These are phyloP conservation scores for Neelides sp. DNA, from an alignment of 1,140 invertebrate genomes.

Conservation along the genomic window DNA sequence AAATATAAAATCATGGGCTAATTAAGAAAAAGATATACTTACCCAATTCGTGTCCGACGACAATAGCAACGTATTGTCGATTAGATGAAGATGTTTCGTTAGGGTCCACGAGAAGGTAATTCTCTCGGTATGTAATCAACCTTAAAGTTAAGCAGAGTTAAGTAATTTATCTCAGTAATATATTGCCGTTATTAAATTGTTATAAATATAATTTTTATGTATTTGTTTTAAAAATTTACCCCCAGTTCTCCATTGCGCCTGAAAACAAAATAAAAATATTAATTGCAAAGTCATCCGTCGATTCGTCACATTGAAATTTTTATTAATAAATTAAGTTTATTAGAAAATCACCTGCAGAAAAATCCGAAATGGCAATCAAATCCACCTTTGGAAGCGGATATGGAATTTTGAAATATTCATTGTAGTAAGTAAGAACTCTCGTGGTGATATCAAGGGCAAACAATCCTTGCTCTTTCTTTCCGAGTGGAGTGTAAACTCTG, in stretches of 20 bases:
- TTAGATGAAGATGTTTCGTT: constrained; percentile 66
- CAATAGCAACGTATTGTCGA: constrained; percentile 74
- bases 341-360: constrained; percentile 53
- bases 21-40: too few relatives aligned
- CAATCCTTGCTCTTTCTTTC: constrained; percentile 78
- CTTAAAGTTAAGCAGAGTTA: constrained; percentile 40
- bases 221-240: neutral
- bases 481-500: constrained; percentile 80
- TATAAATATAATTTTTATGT: too few relatives aligned
- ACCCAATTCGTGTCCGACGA: constrained; percentile 76
- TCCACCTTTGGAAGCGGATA: constrained; percentile 95
- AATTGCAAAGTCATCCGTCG: neutral
- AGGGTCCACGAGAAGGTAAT: constrained; percentile 67
- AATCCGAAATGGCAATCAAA: constrained; percentile 87
- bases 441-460: constrained; percentile 80
- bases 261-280: constrained; percentile 10
- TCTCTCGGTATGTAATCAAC: constrained; percentile 66
- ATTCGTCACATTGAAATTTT: neutral
- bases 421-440: constrained; percentile 80
- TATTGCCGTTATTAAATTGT: too few relatives aligned
- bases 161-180: too few relatives aligned
- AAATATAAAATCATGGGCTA: too few relatives aligned
- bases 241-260: constrained; percentile 81
- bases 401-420: constrained; percentile 84
- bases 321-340: constrained; percentile 35